Evolutionary conservation across 2,888 invertebrate species (phyloP).

Genomic region (Sepioteuthis lessoniana): DNA sequence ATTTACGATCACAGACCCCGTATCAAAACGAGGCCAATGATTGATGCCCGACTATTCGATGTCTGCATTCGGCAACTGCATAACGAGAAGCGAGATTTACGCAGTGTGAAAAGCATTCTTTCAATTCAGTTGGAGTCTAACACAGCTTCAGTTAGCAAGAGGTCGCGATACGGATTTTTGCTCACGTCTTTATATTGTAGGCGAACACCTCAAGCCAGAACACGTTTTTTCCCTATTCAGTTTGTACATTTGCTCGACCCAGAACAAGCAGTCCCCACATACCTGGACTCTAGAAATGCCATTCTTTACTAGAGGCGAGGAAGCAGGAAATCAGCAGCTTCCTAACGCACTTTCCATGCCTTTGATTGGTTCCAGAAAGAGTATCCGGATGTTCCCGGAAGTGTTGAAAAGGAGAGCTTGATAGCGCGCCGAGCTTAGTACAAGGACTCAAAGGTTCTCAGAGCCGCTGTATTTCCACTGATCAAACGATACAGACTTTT

Average conservation of each 20-base stretch:
- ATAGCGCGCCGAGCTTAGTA: background rate
- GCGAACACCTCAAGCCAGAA: background rate
- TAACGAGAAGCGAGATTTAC: background rate
- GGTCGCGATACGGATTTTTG: background rate
- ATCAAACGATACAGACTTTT: background rate
- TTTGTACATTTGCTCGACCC: background rate
- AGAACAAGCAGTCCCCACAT: background rate
- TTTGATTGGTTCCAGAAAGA: background rate
- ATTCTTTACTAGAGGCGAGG: background rate
- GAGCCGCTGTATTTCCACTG: background rate
- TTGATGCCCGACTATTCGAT: background rate
- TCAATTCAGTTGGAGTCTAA: background rate
- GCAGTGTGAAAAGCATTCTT: background rate
- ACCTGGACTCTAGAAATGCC: background rate
- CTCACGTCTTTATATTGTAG: background rate
- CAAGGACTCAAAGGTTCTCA: too few relatives aligned
- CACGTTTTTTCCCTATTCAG: background rate
- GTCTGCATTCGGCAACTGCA: background rate
- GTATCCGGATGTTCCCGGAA: background rate
- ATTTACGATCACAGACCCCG: background rate
- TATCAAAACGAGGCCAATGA: background rate
- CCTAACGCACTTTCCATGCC: background rate
- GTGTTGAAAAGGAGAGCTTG: background rate
- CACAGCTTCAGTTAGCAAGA: background rate
- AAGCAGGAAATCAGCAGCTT: background rate